phyloP scores from a whole-genome alignment of 2,113 vertebrate genomes.

The Elachura formosa region DNA sequence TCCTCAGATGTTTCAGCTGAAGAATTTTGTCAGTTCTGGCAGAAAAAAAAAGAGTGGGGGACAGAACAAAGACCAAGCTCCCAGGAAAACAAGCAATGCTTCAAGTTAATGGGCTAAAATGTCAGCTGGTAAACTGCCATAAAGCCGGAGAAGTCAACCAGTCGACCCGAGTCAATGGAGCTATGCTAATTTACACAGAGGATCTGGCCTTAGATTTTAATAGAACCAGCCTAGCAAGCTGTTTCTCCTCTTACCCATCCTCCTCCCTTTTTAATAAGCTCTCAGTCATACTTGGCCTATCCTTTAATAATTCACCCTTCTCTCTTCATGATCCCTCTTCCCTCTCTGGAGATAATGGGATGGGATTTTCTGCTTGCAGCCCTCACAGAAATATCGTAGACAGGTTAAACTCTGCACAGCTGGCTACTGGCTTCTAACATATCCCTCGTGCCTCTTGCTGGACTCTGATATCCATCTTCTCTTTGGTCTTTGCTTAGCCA shows the following conservation, averaged over 20 bases:
- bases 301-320: slow-evolving; percentile 50
- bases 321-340: neutral
- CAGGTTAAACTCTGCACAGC: slow-evolving; percentile 21
- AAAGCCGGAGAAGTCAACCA: slow-evolving; percentile 32
- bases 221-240: slow-evolving; percentile 58
- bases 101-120: slow-evolving; percentile 53
- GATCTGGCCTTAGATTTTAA: slow-evolving; percentile 51
- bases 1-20: slow-evolving; percentile 58
- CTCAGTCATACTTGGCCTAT: slow-evolving; percentile 44
- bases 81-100: slow-evolving; percentile 13
- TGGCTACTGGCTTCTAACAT: neutral
- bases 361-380: slow-evolving; percentile 41
- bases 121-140: slow-evolving; percentile 52
- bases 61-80: slow-evolving; percentile 34
- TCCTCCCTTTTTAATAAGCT: slow-evolving; percentile 58
- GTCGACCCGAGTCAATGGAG: slow-evolving; percentile 28
- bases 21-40: slow-evolving; percentile 58
- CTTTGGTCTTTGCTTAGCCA: neutral
- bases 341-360: slow-evolving; percentile 42
- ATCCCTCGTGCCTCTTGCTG: slow-evolving; percentile 20
- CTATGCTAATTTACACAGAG: slow-evolving; percentile 55
- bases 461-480: neutral
- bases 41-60: neutral
- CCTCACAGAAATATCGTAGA: neutral
- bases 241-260: slow-evolving; percentile 13